Evolutionary conservation across 2,113 vertebrate genomes (phyloP), one percentile per base, ranked within the genome.

Genomic region (Notiomystis cincta): DNA sequence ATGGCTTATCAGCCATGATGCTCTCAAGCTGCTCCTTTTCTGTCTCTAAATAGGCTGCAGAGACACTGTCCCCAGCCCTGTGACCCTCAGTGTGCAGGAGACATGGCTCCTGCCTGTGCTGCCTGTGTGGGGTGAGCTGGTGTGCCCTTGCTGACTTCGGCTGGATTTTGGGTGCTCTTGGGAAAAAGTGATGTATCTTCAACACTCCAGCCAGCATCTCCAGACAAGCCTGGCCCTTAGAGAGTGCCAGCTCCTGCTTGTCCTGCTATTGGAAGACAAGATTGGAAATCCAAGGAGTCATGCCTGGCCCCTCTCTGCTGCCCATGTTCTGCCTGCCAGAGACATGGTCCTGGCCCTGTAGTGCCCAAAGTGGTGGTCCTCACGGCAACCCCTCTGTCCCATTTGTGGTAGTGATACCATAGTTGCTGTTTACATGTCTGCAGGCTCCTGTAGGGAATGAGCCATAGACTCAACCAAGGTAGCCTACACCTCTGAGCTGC

Each of bases 1-100:
- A 37, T 82, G 82, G 18, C 38, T 56, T 66, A 54, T 61, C 60
- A 71, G 72, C 62, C 1, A 0, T 73, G 61, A 80, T 92, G 67
- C 35, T 88, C 51, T 61, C 78, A 71, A 78, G 70, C 83, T 94
- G 77, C 89, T 96, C 61, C 45, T 83, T 65, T 90, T 35, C 76
- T 50, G 15, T 85, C 54, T 79, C 62, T 61, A 18, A 60, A 9
- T 3, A 12, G 40, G 40, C 48, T 48, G 38, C 47, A 66, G 62
- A n/a, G 67, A 54, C 20, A 19, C 12, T 44, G 12, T 38, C 23
- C 31, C 14, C 57, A 61, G 27, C 17, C 53, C 23, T 0, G 0
- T 16, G 45, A 37, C 13, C 40, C 48, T 7, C 27, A 9, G 1
- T 1, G 2, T 60, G 60, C 1, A 2, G 40, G 71, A 65, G 38